Base-by-base conservation (phyloP, 2,888 invertebrate species). In the Hirtodrosophila confusa region DNA sequence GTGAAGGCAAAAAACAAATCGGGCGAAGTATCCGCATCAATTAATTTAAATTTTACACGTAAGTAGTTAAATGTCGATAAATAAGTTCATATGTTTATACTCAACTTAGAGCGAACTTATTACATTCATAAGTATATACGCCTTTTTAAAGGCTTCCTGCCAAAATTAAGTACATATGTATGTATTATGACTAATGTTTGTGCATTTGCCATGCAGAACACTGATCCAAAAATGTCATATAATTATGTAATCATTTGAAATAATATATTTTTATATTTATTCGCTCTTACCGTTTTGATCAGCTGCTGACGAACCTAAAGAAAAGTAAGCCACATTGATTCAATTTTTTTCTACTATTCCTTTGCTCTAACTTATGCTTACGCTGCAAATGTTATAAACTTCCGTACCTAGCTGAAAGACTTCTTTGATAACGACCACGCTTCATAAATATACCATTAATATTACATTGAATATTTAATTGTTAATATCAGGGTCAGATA, bases 31-130 rank as follows among this genome's bases (percentile, higher is more conserved):
- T 96, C 97, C 89, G 97, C 98, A 87, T 98, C 98, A 90, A 97
- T 98, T 92, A 98, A 98, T 92, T 95, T 99, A 92, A 98, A 98
- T 94, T 98, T 98, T 92, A 97, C 97, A 93, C 98, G 98, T 98
- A 93, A 97, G 97, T 97, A 91, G 1, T 7, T 0, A 2, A 5
- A 23, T n/a, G 6, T 4, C 4, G 6, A 3, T 27, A 27, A 27
- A 6, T 6, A 27, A 27, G 6, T 27, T 27, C 5, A 27, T 27
- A 27, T 27, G 27, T 27, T 4, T 3, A 27, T 27, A 27, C 6
- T 27, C 6, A 27, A 27, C 27, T 5, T 27, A 27, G 1, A 27
- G 6, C 0, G 6, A 27, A 31, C 31, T 31, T 31, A 8, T 31
- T 7, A 27, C 27, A 27, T 5, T 5, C 27, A 27, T 27, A 27